Base-by-base conservation (phyloP, 1,140 invertebrate species). In the Drosophila bocki region DNA sequence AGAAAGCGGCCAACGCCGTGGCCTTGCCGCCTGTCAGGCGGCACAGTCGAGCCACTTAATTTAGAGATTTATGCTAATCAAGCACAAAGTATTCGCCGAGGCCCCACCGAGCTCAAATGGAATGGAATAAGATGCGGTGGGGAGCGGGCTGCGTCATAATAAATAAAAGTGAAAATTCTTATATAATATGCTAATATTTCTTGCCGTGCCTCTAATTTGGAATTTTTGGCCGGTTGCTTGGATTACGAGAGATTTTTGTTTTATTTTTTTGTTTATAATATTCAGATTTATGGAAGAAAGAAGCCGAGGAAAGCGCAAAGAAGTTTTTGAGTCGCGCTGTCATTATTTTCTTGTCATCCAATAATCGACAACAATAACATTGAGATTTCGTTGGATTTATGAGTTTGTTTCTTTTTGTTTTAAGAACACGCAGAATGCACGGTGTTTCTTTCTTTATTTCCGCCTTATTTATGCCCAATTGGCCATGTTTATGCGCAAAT, bases 31-130 rank as follows among this genome's bases (percentile, higher is more conserved):
- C 75, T 59, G 53, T 47, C 64, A 54, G 74, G 69, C 74, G 64
- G 68, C 39, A 15, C 12, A 11, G 45, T 37, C 35, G 37, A 51
- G 75, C 68, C 76, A 79, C 77, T 79, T 79, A 79, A 79, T 79
- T 78, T 78, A 79, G 77, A 79, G 77, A 79, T 79, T 79, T 79
- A 79, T 79, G 77, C 75, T 72, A 79, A 79, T 79, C 77, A 79
- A 79, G 76, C 76, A 60, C 70, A 78, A 78, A 71, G 75, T 78
- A 78, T 78, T 78, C 63, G 75, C 62, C 70, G 56, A 22, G 22
- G n/a, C 35, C 15, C 39, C 45, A 9, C 33, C 22, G 12, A 15
- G 47, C 35, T 35, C 42, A 71, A 71, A 71, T 59, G 67, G 68
- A 72, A 71, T 50, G 69, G 67, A 71, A 67, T 53, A 9, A 17